phyloP scores from a whole-genome alignment of 2,888 invertebrate genomes.

The Leucophora obtusa region DNA sequence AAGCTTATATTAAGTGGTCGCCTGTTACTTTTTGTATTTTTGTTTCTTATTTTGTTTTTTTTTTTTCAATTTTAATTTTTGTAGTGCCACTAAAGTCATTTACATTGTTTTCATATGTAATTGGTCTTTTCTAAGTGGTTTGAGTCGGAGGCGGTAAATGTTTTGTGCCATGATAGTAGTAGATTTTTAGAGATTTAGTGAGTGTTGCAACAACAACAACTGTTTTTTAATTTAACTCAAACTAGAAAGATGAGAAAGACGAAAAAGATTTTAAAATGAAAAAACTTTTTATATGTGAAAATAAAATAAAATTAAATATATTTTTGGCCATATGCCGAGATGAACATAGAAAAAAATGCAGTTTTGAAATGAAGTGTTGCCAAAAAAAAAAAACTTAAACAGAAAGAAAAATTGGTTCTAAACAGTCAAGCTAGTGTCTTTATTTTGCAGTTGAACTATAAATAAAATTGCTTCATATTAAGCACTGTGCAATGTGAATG shows the following conservation, averaged over 20 bases:
- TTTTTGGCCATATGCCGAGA: conserved; percentile 28
- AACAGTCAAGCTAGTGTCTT: conserved; percentile 21
- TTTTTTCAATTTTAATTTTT: conserved; percentile 34
- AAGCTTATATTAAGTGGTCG: conserved; percentile 64
- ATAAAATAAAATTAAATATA: conserved; percentile 36
- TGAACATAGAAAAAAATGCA: conserved; percentile 11
- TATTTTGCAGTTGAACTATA: conserved; percentile 13
- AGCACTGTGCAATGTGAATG: neutral
- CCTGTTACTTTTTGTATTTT: conserved; percentile 51
- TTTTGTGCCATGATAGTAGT: neutral
- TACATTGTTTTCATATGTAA: conserved; percentile 65
- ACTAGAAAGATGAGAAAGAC: conserved; percentile 9
- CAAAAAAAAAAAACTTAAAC: conserved; percentile 24
- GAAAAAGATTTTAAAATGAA: conserved; percentile 32
- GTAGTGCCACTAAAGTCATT: conserved; percentile 57
- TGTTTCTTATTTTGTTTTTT: neutral
- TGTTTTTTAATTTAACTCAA: conserved; percentile 45
- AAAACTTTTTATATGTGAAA: conserved; percentile 17
- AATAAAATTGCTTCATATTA: conserved; percentile 29
- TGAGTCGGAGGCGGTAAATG: neutral
- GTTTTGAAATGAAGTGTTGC: conserved; percentile 33
- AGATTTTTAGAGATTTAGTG: conserved; percentile 28
- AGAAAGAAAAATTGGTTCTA: conserved; percentile 35
- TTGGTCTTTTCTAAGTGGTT: conserved; percentile 39
- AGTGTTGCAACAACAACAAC: conserved; percentile 13